Evolutionary conservation across 1,140 invertebrate species (phyloP).

Genomic region (Listronotus bonariensis): DNA sequence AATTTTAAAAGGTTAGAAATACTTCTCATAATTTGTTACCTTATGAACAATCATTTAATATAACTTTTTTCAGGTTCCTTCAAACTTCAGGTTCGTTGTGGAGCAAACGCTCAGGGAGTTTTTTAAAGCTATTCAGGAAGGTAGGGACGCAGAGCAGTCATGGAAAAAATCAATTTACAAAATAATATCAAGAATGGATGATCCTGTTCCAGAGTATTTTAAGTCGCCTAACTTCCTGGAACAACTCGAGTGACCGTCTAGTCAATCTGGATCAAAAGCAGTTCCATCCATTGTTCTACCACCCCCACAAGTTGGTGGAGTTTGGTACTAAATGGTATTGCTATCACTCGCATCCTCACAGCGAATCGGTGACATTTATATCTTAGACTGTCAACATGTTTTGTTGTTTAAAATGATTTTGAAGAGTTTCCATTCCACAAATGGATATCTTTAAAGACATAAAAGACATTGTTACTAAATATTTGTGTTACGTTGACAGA

Average conservation of each 20-base stretch:
- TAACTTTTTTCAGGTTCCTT: conserved; percentile 80
- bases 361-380: conserved; percentile 53
- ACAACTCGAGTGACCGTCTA: conserved; percentile 85
- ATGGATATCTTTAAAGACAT: conserved; percentile 44
- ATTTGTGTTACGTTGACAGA: conserved; percentile 54
- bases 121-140: conserved; percentile 94
- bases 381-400: conserved; percentile 51
- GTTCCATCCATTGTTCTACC: conserved; percentile 24
- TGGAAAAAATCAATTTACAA: conserved; percentile 99
- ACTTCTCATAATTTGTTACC: no score
- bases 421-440: conserved; percentile 38
- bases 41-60: no score
- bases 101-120: conserved; percentile 98
- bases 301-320: conserved; percentile 8
- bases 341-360: conserved; percentile 30
- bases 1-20: no score
- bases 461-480: conserved; percentile 50
- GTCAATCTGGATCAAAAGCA: conserved; percentile 35
- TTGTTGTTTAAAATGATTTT: conserved; percentile 42
- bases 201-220: conserved; percentile 98
- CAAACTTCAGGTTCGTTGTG: conserved; percentile 94
- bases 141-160: conserved; percentile 96
- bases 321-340: conserved; percentile 27
- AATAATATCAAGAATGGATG: conserved; percentile 97
- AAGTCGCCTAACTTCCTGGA: conserved; percentile 99